Conservation (phyloP, 2,113 vertebrate species). For the Conger conger region DNA sequence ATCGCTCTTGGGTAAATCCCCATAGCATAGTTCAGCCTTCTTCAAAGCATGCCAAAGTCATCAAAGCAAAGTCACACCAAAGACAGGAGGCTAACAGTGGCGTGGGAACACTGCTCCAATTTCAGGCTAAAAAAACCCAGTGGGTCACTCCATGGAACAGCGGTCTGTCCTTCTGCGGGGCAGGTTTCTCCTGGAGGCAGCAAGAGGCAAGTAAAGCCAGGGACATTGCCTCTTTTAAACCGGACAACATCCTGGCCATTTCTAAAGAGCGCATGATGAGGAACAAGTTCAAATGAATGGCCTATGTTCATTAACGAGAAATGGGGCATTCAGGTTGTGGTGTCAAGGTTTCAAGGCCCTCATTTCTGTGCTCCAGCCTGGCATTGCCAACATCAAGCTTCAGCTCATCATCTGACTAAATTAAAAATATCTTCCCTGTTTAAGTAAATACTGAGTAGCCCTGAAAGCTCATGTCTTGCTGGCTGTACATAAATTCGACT, state of each 20-base stretch:
- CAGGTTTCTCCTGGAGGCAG: background rate
- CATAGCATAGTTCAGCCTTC: background rate
- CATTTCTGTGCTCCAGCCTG: background rate
- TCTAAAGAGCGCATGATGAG: background rate
- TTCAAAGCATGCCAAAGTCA: background rate
- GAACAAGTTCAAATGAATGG: background rate
- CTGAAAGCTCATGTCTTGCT: background rate
- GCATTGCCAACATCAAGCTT: background rate
- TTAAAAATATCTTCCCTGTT: background rate
- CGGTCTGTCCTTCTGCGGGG: background rate
- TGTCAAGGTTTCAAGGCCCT: conserved; percentile 10
- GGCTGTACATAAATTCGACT: background rate
- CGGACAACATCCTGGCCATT: background rate
- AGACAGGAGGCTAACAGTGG: background rate
- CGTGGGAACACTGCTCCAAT: background rate
- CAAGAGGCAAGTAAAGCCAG: background rate
- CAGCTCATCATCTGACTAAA: background rate
- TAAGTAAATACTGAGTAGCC: background rate
- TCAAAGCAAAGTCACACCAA: conserved; percentile 4
- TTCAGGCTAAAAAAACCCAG: background rate
- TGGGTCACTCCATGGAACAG: background rate
- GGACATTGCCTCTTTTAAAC: background rate
- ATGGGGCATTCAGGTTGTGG: background rate
- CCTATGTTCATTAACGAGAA: conserved; percentile 7
- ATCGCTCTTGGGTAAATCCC: background rate